Base-by-base conservation (phyloP, 2,888 invertebrate genomes). In the Scaptomyza polygonia region DNA sequence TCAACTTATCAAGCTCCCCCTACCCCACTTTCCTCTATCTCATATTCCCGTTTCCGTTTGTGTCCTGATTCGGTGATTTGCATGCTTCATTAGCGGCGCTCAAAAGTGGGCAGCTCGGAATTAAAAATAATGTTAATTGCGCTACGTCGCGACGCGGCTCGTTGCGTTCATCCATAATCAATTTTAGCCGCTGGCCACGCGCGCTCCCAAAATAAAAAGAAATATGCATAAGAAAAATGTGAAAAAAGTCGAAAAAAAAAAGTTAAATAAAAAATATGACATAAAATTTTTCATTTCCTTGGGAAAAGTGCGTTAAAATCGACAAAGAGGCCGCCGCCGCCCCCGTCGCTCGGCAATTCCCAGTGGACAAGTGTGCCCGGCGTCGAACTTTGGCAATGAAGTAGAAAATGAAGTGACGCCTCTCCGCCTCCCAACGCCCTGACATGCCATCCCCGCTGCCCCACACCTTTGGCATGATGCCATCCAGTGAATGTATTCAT, bases 231-330 rank as follows among this genome's bases (percentile, higher is more conserved):
- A 16, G 44, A 63, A 75, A 81, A 82, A 80, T 45, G 14, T 32
- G n/a, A 7, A 32, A 18, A 32, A 48, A 48, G 30, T n/a, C n/a
- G n/a, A n/a, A n/a, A 16, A 48, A 0, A 73, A 70, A 66, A 72
- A 73, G 58, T 58, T 72, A 62, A 72, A 77, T 67, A 67, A 76
- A 84, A 89, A 90, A 89, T 88, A 89, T 90, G 84, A 87, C 76
- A 85, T 78, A 88, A 88, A 89, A 86, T 89, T 83, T 85, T 89
- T 89, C 88, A 89, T 86, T 86, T 89, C 77, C 82, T 81, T 70
- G 43, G 56, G 77, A 69, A 55, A 74, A 71, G 58, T 58, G 69
- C 71, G 76, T 72, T 67, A 58, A 65, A 75, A 79, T 75, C 72
- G 66, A 79, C 64, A 63, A 58, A 54, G 61, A 62, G 63, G 40